Conservation (phyloP, 2,113 vertebrate genomes). For the Actinemys pallida region DNA sequence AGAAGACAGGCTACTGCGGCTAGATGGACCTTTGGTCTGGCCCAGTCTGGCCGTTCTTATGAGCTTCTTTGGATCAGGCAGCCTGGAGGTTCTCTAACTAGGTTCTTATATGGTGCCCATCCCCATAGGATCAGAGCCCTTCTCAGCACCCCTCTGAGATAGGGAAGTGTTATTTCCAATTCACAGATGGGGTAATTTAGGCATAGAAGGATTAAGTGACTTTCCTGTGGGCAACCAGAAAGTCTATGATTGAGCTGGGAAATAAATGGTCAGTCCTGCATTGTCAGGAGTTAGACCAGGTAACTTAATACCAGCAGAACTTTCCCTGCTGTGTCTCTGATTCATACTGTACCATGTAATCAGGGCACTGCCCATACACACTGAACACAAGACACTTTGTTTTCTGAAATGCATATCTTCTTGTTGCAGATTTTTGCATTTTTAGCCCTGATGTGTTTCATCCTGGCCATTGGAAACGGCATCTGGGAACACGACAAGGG, state of each 20-base stretch:
- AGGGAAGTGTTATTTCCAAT: neutral
- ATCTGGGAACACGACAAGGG: constrained; percentile 89
- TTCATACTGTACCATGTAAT: neutral
- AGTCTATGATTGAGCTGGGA: neutral
- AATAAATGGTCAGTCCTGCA: neutral
- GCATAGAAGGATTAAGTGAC: neutral
- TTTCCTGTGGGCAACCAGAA: neutral
- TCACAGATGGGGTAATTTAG: neutral
- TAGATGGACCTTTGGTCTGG: too few species aligned
- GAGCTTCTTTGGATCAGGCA: too few species aligned
- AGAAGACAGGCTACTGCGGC: too few species aligned
- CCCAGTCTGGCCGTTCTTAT: too few species aligned
- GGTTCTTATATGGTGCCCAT: neutral
- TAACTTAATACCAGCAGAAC: neutral
- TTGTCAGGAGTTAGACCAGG: neutral
- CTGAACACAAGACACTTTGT: neutral
- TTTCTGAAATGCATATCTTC: constrained; percentile 1
- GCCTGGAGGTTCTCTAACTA: neutral
- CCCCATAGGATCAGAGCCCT: neutral
- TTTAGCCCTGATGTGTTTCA: constrained; percentile 87
- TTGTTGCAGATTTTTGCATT: constrained; percentile 88
- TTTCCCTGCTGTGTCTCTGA: neutral
- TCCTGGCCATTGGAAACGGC: constrained; percentile 88
- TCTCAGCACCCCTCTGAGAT: neutral
- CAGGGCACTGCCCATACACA: neutral